Evolutionary conservation across 1,140 invertebrate genomes (phyloP), one percentile per base, ranked within the genome.

Genomic region (Ectropis grisescens): DNA sequence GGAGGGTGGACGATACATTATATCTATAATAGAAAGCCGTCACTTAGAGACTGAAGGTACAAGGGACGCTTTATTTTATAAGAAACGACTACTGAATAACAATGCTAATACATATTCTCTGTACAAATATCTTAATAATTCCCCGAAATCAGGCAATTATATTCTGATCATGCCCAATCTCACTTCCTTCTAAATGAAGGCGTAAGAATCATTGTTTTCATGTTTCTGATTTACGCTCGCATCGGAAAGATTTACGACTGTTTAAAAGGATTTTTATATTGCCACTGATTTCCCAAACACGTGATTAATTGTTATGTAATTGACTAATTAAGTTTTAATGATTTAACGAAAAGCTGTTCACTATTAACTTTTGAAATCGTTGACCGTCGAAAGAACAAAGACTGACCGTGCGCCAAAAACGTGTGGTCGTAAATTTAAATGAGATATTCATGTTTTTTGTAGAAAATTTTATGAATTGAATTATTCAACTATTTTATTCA

Each of bases 81-180:
- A 45, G 59, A 49, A 55, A 75, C 75, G 68, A 47, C 51, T 31
- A 32, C 48, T 53, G 75, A 80, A 80, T 80, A 80, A 72, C 67
- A 80, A 80, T 58, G 53, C 52, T 28, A 39, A 45, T 47, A 40
- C 41, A 50, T 58, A 62, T 75, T 78, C 72, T 67, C 58, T 58
- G 62, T 71, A 80, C 56, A 42, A 79, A 79, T 72, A 76, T 76
- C 70, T 75, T 71, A 70, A 75, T 76, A 71, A 70, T 68, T 64
- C 41, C 54, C n/a, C 58, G 58, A 64, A 72, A 70, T 70, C 47
- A 57, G 50, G 45, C 46, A 56, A 64, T 80, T 64, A 66, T 45
- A 80, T 75, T 78, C 68, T 61, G 61, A 69, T 74, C 75, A 78
- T 72, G 70, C 45, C 33, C 59, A 47, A 37, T 51, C 46, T 39